Percentiles rank a stretch among this genome's conserved stretches.
Conservation (phyloP, 2,888 invertebrate species). For the Automeris io region DNA sequence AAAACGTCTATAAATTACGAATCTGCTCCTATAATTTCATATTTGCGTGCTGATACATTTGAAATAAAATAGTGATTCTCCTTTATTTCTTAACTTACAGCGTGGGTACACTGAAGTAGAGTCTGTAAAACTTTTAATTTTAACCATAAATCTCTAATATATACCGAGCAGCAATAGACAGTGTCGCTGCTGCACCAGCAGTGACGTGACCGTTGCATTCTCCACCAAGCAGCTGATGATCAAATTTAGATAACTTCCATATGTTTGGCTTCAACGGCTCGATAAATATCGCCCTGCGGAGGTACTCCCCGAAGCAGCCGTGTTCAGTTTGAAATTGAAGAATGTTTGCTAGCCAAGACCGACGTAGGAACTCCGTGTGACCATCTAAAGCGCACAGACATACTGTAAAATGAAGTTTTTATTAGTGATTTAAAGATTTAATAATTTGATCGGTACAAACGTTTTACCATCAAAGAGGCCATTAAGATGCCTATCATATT, state of each 20-base stretch:
- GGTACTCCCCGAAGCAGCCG: conserved; percentile 3
- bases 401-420: conserved; percentile 1
- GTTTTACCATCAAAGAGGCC: no score
- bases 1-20: no score
- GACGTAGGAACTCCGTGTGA: conserved; percentile 2
- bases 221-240: conserved; percentile 3
- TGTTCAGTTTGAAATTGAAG: conserved; percentile 1
- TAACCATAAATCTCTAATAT: conserved; percentile 24
- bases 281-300: not conserved
- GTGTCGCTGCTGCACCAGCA: conserved; percentile 23
- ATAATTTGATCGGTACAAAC: no score
- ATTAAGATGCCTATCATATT: no score
- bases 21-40: no score
- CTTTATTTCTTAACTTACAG: no score
- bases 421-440: no score
- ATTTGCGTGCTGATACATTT: no score
- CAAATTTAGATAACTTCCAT: not conserved
- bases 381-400: conserved; percentile 1
- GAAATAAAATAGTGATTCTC: no score
- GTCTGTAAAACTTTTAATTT: not conserved
- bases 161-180: conserved; percentile 29
- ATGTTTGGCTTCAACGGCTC: not conserved
- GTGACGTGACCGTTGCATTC: conserved; percentile 33
- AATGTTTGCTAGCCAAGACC: not conserved
- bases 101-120: no score